Base-by-base conservation (phyloP, 2,113 vertebrate genomes). In the Chrysemys picta region DNA sequence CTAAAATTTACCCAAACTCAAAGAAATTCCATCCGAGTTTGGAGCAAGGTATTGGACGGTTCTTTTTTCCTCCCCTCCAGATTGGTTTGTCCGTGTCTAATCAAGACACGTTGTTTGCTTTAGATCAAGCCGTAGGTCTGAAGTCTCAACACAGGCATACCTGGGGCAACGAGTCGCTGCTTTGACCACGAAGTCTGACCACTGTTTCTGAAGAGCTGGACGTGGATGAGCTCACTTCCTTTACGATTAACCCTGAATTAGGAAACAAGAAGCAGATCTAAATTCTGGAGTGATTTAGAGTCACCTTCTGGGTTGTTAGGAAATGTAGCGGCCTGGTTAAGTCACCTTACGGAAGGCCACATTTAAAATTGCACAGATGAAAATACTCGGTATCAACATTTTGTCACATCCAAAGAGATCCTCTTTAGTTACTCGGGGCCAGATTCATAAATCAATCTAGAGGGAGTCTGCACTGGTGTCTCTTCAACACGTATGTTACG, bases 151-250 rank as follows among this genome's bases (percentile, higher is more conserved):
- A 53, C 11, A n/a, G 50, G n/a, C 78, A 1, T 97, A 99, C 99
- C 99, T 99, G 99, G 12, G 99, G 99, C 86, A 99, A 98, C 52
- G 99, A 99, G 98, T 99, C 99, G 0, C 99, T 99, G 97, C 99
- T 99, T 97, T 99, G 99, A 83, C 99, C 99, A 80, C 99, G 99
- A 96, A 99, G 99, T 98, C 99, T 99, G 82, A 99, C 99, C 24
- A 99, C 99, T 0, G 99, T 99, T 98, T 99, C 99, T 0, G 99
- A 99, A 72, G 99, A 99, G 98, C 99, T 99, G 91, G 99, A 99
- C 4, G 99, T 99, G 95, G 99, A 99, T 22, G 99, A 99, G 96
- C 99, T 98, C 49, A 99, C 98, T 93, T 99, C 99, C 95, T 99
- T 99, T 52, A 99, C 99, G 6, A 99, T 98, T 83, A 99, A 98